A percentile compares a stretch with the other conserved stretches of the same genome.
phyloP scores from a whole-genome alignment of 2,113 vertebrate species.

The Chaetops frenatus region DNA sequence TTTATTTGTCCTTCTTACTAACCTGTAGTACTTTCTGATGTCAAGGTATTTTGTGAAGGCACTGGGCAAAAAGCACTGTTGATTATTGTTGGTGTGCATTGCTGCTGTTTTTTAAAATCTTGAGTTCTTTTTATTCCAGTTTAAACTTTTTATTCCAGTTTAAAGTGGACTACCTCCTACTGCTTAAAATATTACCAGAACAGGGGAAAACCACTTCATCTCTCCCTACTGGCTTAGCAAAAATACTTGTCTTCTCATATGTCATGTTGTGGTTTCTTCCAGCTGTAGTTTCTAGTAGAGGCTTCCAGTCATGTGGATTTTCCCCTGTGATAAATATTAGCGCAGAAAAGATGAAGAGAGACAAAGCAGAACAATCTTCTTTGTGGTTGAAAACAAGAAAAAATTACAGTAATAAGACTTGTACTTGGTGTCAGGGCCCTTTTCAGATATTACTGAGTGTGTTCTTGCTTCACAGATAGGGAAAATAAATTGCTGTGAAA shows the following conservation, averaged over 20 bases:
- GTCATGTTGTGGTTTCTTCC: background rate
- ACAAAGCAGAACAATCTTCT: background rate
- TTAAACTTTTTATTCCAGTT: background rate
- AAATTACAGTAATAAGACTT: background rate
- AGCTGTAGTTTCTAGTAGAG: background rate
- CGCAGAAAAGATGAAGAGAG: background rate
- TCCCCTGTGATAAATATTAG: conserved; percentile 1
- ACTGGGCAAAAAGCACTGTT: background rate
- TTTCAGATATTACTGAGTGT: background rate
- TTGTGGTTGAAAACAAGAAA: background rate
- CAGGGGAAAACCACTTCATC: background rate
- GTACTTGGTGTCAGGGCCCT: background rate
- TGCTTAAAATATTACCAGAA: background rate
- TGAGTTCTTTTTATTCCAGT: background rate
- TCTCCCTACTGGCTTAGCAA: background rate
- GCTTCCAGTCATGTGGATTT: background rate
- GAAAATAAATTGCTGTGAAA: background rate
- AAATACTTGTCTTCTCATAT: background rate
- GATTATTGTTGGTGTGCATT: background rate
- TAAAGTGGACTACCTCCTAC: background rate
- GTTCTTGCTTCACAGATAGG: background rate
- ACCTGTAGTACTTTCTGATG: background rate
- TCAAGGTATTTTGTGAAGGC: background rate
- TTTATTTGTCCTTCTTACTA: conserved; percentile 7
- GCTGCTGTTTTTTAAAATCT: background rate